Evolutionary conservation across 53 echinoderm and acorn worm genomes (phyloP).

Genomic region (Temnopleurus reevesii): DNA sequence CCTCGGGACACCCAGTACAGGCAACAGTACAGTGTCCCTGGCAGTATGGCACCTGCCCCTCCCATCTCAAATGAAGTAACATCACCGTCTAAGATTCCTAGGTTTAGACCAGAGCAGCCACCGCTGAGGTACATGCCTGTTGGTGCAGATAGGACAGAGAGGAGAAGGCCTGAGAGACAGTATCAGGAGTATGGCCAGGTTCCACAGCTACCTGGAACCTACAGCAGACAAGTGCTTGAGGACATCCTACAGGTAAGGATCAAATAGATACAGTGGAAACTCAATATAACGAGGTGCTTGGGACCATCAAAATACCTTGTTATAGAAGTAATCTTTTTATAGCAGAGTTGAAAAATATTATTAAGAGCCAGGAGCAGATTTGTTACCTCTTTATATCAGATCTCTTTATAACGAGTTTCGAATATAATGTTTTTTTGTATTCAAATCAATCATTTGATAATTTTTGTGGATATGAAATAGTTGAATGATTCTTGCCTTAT

Average conservation of each 20-base stretch:
- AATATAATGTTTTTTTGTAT: too few relatives aligned
- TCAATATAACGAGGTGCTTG: too few relatives aligned
- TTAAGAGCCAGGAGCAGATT: too few relatives aligned
- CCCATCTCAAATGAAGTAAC: neutral
- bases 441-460: too few relatives aligned
- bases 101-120: conserved; percentile 25
- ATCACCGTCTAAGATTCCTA: conserved; percentile 41
- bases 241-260: conserved; percentile 79
- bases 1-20: conserved; percentile 39
- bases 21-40: neutral
- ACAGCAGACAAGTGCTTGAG: conserved; percentile 79
- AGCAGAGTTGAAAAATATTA: too few relatives aligned
- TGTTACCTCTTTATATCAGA: too few relatives aligned
- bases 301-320: too few relatives aligned
- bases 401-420: too few relatives aligned
- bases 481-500: too few relatives aligned
- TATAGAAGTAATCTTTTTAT: too few relatives aligned
- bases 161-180: conserved; percentile 15
- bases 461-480: too few relatives aligned
- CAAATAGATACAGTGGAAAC: too few relatives aligned
- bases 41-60: neutral
- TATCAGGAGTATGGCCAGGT: conserved; percentile 34
- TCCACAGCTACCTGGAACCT: conserved; percentile 65
- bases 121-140: conserved; percentile 41
- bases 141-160: conserved; percentile 20